Conservation (phyloP, 1,140 invertebrate genomes). For the Drosophila bocqueti region DNA sequence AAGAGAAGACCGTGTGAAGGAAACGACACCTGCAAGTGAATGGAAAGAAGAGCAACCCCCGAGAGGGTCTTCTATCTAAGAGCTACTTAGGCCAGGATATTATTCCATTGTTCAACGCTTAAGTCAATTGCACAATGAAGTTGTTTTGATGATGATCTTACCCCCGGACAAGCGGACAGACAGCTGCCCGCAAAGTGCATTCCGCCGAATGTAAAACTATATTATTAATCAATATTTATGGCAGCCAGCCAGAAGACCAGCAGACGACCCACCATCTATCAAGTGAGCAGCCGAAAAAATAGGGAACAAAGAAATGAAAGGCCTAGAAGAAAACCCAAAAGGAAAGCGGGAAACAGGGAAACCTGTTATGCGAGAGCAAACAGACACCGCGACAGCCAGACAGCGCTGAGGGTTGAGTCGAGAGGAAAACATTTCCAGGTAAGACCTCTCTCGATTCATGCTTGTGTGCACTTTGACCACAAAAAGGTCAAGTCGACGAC, state of each 20-base stretch:
- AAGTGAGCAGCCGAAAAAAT: conserved; percentile 41
- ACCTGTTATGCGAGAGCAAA: conserved; percentile 65
- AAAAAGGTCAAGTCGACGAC: conserved; percentile 78
- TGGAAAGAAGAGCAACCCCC: conserved; percentile 36
- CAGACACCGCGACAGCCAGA: conserved; percentile 21
- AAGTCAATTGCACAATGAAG: conserved; percentile 74
- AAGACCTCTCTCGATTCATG: conserved; percentile 67
- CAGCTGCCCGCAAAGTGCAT: conserved; percentile 54
- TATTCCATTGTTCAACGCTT: conserved; percentile 26
- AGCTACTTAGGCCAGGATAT: conserved; percentile 53
- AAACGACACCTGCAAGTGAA: conserved; percentile 61
- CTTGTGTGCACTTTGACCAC: conserved; percentile 82
- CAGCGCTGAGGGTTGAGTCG: conserved; percentile 21
- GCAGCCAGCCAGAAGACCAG: conserved; percentile 40
- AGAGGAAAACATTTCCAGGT: conserved; percentile 43
- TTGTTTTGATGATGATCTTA: conserved; percentile 70
- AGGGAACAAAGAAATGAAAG: conserved; percentile 8
- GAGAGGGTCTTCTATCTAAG: conserved; percentile 19
- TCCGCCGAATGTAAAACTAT: conserved; percentile 71
- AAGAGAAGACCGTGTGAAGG: conserved; percentile 61
- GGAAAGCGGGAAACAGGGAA: conserved; percentile 60
- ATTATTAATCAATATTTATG: conserved; percentile 83
- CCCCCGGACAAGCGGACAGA: conserved; percentile 22
- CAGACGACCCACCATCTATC: conserved; percentile 61
- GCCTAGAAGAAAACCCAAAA: conserved; percentile 34